Evolutionary conservation across 2,797 vertebrate genomes (phyloP).

Genomic region (Synaphobranchus kaupii): DNA sequence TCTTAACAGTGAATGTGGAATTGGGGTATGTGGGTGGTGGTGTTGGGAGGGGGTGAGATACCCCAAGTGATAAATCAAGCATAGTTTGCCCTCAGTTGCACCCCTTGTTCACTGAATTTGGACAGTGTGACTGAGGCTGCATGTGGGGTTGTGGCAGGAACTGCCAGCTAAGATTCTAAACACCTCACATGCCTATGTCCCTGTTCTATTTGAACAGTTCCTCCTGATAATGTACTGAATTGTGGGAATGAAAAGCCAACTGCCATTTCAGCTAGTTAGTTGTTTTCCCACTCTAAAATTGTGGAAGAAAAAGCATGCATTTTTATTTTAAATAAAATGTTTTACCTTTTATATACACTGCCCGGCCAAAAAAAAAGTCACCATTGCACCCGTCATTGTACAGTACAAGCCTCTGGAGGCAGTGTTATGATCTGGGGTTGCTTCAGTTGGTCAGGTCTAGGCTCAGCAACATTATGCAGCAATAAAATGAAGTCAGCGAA

Average conservation of each 20-base stretch:
- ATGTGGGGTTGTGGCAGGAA: not conserved
- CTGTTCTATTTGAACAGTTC: not conserved
- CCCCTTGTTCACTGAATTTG: not conserved
- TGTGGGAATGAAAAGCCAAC: not conserved
- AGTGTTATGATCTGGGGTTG: no score
- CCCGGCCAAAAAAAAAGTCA: no score
- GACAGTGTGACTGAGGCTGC: not conserved
- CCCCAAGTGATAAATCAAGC: not conserved
- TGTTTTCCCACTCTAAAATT: no score
- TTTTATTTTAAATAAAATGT: conserved; percentile 3
- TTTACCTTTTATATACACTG: no score
- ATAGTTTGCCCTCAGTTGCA: not conserved
- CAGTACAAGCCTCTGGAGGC: no score
- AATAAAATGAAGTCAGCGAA: no score
- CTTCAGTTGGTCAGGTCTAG: no score
- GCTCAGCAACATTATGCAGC: no score
- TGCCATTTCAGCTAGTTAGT: not conserved
- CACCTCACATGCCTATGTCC: not conserved
- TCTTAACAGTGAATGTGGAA: not conserved
- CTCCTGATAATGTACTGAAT: not conserved
- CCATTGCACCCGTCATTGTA: no score
- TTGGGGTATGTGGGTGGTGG: not conserved
- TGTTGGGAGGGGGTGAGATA: not conserved
- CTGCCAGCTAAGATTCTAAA: not conserved
- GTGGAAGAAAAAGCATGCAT: not conserved